These are phyloP conservation scores for Pica pica DNA, from an alignment of 2,113 vertebrate species.

Conservation along the genomic window DNA sequence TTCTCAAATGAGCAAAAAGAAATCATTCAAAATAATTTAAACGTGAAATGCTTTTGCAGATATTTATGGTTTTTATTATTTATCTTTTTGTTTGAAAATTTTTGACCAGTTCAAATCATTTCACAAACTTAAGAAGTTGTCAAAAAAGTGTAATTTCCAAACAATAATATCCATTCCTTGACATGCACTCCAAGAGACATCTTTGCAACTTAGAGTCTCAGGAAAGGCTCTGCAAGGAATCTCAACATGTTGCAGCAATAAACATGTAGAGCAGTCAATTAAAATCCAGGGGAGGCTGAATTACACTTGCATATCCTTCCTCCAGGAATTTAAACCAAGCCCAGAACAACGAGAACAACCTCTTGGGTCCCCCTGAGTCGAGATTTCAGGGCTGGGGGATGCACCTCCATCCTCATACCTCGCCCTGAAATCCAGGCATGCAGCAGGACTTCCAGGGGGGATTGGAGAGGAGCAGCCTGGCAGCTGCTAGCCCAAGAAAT, in stretches of 20 bases:
- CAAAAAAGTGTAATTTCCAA: neutral
- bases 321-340: neutral
- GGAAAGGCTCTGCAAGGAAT: neutral
- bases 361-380: neutral
- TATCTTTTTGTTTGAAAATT: neutral
- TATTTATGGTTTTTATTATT: neutral
- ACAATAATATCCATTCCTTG: neutral
- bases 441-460: neutral
- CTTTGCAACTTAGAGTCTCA: neutral
- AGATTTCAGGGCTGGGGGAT: neutral
- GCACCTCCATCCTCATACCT: rapidly evolving
- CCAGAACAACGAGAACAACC: neutral
- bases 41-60: neutral
- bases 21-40: neutral
- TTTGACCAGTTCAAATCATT: neutral
- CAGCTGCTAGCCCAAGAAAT: neutral
- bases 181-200: neutral
- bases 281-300: neutral
- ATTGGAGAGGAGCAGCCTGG: neutral
- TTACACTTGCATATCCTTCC: neutral
- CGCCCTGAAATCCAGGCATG: neutral
- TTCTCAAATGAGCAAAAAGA: neutral
- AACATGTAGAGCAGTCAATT: neutral
- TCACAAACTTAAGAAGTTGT: neutral
- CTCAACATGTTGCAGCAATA: neutral